Conservation (phyloP, 2,888 invertebrate species). For the Hemicrepidius hirtus region DNA sequence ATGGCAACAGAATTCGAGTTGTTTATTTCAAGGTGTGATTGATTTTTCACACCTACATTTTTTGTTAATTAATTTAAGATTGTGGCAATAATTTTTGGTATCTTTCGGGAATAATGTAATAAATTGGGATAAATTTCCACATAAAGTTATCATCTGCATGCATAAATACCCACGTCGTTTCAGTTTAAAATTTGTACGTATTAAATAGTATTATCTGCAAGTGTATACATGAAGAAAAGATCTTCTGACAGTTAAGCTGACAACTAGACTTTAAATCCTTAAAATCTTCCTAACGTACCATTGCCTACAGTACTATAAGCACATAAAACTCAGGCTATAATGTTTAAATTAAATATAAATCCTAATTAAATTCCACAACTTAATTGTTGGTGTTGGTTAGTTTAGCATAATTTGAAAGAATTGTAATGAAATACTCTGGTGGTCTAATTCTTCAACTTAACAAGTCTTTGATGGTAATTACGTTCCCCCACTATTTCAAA, state of each 20-base stretch:
- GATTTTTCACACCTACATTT: too few relatives aligned
- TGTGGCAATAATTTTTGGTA: too few relatives aligned
- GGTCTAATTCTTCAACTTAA: slow-evolving; percentile 51
- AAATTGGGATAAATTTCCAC: too few relatives aligned
- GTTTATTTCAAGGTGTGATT: slow-evolving; percentile 6
- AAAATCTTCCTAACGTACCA: slow-evolving; percentile 25
- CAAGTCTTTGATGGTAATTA: slow-evolving; percentile 25
- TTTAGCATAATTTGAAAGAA: slow-evolving; percentile 39
- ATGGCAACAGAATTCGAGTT: neutral
- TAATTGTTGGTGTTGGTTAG: slow-evolving; percentile 37
- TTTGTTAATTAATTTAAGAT: too few relatives aligned
- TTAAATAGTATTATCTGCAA: slow-evolving; percentile 32
- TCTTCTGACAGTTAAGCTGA: slow-evolving; percentile 34
- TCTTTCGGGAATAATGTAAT: too few relatives aligned
- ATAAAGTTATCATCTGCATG: slow-evolving; percentile 1
- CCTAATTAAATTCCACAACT: slow-evolving; percentile 38
- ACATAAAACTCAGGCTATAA: slow-evolving; percentile 19
- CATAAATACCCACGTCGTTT: slow-evolving; percentile 6
- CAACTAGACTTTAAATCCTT: slow-evolving; percentile 39
- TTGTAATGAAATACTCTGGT: slow-evolving; percentile 48
- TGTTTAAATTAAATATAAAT: slow-evolving; percentile 36
- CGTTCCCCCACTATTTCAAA: neutral
- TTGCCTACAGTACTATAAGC: slow-evolving; percentile 17
- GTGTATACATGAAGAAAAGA: slow-evolving; percentile 31
- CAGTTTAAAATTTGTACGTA: slow-evolving; percentile 15